Conservation (phyloP, 2,888 invertebrate genomes). For the Neuroscelio doddi region DNA sequence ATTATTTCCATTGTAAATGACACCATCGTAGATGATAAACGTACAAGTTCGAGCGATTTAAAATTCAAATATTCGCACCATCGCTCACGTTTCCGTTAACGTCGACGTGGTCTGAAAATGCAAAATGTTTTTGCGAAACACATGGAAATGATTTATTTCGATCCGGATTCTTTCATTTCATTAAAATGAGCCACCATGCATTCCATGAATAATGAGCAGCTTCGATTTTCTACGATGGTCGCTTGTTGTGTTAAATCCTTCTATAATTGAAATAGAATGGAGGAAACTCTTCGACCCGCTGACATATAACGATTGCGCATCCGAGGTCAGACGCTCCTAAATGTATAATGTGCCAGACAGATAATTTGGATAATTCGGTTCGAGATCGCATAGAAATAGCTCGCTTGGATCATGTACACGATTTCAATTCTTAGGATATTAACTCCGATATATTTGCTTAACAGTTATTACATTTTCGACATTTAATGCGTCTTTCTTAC, state of each 20-base stretch:
- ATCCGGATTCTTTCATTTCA: too few relatives aligned
- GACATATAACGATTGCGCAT: constrained; percentile 13
- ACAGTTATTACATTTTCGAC: too few relatives aligned
- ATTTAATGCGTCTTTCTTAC: too few relatives aligned
- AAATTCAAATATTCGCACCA: constrained; percentile 22
- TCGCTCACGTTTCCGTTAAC: constrained; percentile 22
- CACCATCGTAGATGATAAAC: constrained; percentile 15
- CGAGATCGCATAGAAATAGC: constrained; percentile 36
- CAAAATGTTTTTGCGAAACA: constrained; percentile 15
- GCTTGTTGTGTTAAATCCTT: not conserved
- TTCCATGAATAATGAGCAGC: too few relatives aligned
- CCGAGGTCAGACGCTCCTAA: constrained; percentile 51
- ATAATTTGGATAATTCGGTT: constrained; percentile 56
- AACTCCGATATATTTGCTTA: too few relatives aligned
- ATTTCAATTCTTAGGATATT: constrained; percentile 13
- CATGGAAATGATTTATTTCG: constrained; percentile 13
- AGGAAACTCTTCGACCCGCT: constrained; percentile 9
- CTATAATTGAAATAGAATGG: constrained; percentile 4
- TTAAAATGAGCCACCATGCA: too few relatives aligned
- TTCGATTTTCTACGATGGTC: not conserved
- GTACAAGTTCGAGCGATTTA: constrained; percentile 20
- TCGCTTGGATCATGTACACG: too few relatives aligned
- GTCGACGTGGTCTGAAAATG: constrained; percentile 19
- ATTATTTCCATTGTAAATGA: constrained; percentile 16
- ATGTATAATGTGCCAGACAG: constrained; percentile 60